Base-by-base conservation (phyloP, 2,888 invertebrate genomes). In the Hecatera dysodea region DNA sequence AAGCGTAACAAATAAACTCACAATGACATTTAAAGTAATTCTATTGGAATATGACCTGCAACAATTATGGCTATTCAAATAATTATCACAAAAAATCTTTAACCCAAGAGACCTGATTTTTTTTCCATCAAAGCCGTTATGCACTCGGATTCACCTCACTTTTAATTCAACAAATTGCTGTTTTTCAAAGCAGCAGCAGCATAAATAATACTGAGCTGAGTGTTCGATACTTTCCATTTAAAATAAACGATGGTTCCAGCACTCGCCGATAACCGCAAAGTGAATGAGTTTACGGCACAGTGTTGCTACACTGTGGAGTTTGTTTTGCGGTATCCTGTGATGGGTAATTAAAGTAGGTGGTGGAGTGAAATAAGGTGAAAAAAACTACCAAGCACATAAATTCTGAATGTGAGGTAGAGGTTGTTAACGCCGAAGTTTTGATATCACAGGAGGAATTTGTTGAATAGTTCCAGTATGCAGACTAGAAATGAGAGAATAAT, bases 151-250 rank as follows among this genome's bases (percentile, higher is more conserved):
- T 60, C n/a, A 64, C 52, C 42, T 36, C 62, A 61, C 24, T 63
- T 74, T 82, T 85, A 84, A 87, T 86, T 78, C 80, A 76, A 78
- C 77, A 80, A 83, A 86, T 84, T 73, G 80, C 59, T 68, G 52
- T 82, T 75, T 80, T 81, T 78, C 63, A 72, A 78, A 75, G 67
- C 68, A 33, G n/a, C n/a, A 44, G 67, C 39, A 42, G 36, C 50
- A 48, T 27, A 36, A 42, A 12, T 42, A 22, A 36, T 29, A 67
- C 24, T 53, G 36, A 69, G 57, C 59, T 56, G 5, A 29, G 53
- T 11, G 22, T 24, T 72, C 39, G 44, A 73, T 78, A 70, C 55
- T 79, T 85, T 59, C 72, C 61, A 79, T 82, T 81, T 76, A 85
- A 64, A 72, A 64, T 73, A 72, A 78, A 60, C 65, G 76, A 68